Evolutionary conservation across 1,140 invertebrate genomes (phyloP).

Genomic region (Hetaerina americana): DNA sequence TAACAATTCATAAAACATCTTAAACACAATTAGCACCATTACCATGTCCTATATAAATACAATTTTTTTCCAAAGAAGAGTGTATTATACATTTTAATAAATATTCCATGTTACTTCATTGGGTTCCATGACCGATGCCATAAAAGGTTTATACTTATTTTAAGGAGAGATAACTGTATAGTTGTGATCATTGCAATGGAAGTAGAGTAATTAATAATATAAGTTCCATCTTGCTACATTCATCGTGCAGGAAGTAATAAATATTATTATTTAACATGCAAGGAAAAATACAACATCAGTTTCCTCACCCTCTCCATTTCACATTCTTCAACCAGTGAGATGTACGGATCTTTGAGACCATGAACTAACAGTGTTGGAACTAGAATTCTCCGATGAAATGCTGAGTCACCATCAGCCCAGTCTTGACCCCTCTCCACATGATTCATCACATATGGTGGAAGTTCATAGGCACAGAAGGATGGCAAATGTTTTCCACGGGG

Average conservation of each 20-base stretch:
- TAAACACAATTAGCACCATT: no score
- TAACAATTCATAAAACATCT: no score
- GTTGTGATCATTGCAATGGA: no score
- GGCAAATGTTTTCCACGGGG: conserved; percentile 41
- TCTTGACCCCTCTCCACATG: conserved; percentile 43
- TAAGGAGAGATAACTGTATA: no score
- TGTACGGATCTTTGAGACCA: conserved; percentile 51
- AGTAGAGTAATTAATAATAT: no score
- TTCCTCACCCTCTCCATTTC: conserved; percentile 57
- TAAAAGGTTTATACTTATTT: no score
- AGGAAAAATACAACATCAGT: neutral
- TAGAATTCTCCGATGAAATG: conserved; percentile 50
- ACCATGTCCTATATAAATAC: no score
- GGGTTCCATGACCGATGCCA: no score
- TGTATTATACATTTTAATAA: no score
- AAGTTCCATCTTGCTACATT: neutral
- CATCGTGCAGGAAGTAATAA: no score
- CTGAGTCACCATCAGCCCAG: conserved; percentile 56
- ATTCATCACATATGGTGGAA: conserved; percentile 46
- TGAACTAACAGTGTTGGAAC: conserved; percentile 57
- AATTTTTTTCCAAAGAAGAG: no score
- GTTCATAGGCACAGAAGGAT: conserved; percentile 36
- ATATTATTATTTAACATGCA: neutral
- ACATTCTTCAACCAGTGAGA: conserved; percentile 55
- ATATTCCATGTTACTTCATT: no score